A percentile compares a stretch with the other conserved stretches of the same genome.
phyloP scores from a whole-genome alignment of 2,888 invertebrate genomes.

The Mythimna impura region DNA sequence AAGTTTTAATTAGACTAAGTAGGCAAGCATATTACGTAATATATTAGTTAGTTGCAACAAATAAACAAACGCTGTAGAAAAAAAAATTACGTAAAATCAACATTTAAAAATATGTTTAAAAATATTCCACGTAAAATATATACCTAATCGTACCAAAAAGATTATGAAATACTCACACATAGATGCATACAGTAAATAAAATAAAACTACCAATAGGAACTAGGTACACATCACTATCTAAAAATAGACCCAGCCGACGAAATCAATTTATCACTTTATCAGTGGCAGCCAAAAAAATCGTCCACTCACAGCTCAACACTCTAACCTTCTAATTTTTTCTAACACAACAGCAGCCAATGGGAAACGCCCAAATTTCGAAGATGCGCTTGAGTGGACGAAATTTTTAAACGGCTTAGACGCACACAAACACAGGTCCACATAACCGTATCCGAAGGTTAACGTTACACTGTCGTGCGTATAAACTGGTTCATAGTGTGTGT shows the following conservation, averaged over 20 bases:
- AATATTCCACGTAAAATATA: too few relatives aligned
- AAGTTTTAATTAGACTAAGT: too few relatives aligned
- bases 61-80: too few relatives aligned
- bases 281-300: conserved; percentile 47
- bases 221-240: conserved; percentile 19
- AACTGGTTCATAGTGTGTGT: not conserved
- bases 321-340: conserved; percentile 80
- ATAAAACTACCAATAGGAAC: conserved; percentile 24
- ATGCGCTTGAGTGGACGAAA: conserved; percentile 85
- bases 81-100: too few relatives aligned
- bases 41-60: too few relatives aligned
- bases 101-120: not conserved
- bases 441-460: conserved; percentile 16
- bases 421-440: conserved; percentile 68
- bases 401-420: conserved; percentile 82
- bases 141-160: not conserved
- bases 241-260: conserved; percentile 52
- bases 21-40: too few relatives aligned
- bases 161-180: not conserved
- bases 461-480: conserved; percentile 16
- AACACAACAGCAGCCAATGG: conserved; percentile 76
- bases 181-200: not conserved
- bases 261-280: conserved; percentile 53
- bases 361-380: conserved; percentile 69
- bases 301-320: conserved; percentile 66